Conservation (phyloP, 2,113 vertebrate genomes). For the Podarcis raffonei region DNA sequence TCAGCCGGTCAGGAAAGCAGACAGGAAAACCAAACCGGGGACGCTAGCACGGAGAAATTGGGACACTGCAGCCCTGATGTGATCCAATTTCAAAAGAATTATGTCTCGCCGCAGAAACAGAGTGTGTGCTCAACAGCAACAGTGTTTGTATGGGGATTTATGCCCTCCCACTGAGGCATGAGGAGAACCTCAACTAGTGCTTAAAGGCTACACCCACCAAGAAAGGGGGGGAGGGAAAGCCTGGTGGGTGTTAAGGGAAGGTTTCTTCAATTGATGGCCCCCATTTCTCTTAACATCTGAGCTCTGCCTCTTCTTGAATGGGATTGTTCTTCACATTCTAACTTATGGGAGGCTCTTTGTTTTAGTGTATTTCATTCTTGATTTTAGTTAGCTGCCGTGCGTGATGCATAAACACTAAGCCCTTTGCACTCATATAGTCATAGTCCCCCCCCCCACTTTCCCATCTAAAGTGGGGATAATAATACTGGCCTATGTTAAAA, state of each 20-base stretch:
- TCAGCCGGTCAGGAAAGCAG: conserved; percentile 61
- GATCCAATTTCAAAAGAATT: conserved; percentile 62
- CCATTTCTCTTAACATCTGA: neutral
- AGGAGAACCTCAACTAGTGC: neutral
- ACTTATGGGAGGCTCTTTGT: neutral
- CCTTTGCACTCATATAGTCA: no score
- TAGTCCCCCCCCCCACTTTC: no score
- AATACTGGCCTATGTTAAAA: no score
- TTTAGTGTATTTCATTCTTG: neutral
- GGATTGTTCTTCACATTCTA: neutral
- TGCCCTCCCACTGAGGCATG: neutral
- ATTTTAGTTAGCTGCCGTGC: no score
- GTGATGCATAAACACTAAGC: no score
- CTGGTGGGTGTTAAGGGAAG: neutral
- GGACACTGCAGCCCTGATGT: conserved; percentile 44
- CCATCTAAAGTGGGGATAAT: no score
- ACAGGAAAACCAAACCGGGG: conserved; percentile 72
- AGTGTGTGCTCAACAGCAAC: neutral
- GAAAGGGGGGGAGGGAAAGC: neutral
- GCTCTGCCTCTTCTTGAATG: neutral
- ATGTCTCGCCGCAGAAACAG: conserved; percentile 18
- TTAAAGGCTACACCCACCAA: neutral
- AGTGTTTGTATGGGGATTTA: neutral
- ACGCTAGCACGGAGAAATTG: conserved; percentile 45
- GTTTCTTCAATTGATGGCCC: neutral